Evolutionary conservation across 2,888 invertebrate species (phyloP), one percentile per base, ranked within the genome.

Genomic region (Carpatolechia fugitivella): DNA sequence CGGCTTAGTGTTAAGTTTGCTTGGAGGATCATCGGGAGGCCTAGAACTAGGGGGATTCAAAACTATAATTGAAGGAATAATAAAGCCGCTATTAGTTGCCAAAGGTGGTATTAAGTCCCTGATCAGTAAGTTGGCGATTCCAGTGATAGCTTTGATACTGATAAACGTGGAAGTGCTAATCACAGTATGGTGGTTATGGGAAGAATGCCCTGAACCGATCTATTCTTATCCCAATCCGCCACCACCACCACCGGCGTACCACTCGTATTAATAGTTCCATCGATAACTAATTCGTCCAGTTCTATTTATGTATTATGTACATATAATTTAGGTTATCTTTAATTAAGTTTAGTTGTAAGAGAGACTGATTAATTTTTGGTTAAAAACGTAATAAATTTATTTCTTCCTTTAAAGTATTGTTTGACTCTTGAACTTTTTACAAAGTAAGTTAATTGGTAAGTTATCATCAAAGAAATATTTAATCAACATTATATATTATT

Each of bases 151-250:
- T 8, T 63, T 90, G 55, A 44, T 90, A 16, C 70, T 88, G 56
- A 84, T 90, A 11, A 90, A 90, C 65, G 56, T 87, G 33, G 87
- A 90, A 59, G 79, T 90, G 29, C 64, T 90, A 60, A 66, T 88
- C 10, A 80, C 80, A 6, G 67, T 88, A 1, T 91, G 91, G 91
- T 91, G 90, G 90, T 57, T 91, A 36, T 91, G 91, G 91, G 90
- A 90, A 46, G 90, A 90, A 40, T 85, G 89, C 61, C 76, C 80
- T 1, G 64, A 68, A 31, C 59, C 63, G 20, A 60, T 59, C 40
- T 59, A 60, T 16, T 53, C 63, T 11, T 57, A 31, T n/a, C 49
- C 33, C 50, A 55, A 3, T 53, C 56, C 51, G 54, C 10, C 20
- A 2, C 14, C 5, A 49, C 57, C 49, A 54, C 11, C 24, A 6